Evolutionary conservation across 2,888 invertebrate species (phyloP), one percentile per base, ranked within the genome.

Genomic region (Drosophila putrida): DNA sequence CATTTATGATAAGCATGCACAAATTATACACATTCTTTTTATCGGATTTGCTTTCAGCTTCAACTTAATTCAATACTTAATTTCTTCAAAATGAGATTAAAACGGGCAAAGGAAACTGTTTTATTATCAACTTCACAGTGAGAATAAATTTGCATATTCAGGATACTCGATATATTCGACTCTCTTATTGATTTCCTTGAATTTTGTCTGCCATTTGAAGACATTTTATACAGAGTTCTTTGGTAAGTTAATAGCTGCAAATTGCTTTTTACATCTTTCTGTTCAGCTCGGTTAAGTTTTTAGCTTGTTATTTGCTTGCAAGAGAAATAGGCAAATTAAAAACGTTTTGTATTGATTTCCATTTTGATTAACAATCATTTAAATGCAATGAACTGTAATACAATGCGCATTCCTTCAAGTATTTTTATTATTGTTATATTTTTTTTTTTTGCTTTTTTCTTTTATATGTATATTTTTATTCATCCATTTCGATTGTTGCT

Each of bases 351-450:
- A 86, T 83, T 83, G 87, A 83, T 83, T 88, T 88, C 70, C 66
- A 75, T 71, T 80, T 83, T 75, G 74, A 88, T 83, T 86, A 89
- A 86, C 89, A 87, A 86, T 70, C 81, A 89, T 80, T 88, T 88
- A 83, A 83, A 83, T 86, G 87, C 89, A 83, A 72, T 86, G 66
- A 86, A 80, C 75, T 83, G 83, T 77, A 88, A 75, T 77, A 53
- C 78, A 83, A 87, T 66, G 50, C 65, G 43, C 41, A 39, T 46
- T 13, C 55, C 38, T 53, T 41, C 44, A 50, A n/a, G 55, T 47
- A 49, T 51, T 53, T 35, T 11, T 25, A 20, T 57, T 71, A 28
- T 47, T 28, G n/a, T 33, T 46, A 27, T 38, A 33, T 41, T 31
- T 51, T 41, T 58, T 38, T 58, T 31, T 20, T 58, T 54, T 44